phyloP scores from a whole-genome alignment of 2,113 vertebrate genomes.

The Bucco capensis region DNA sequence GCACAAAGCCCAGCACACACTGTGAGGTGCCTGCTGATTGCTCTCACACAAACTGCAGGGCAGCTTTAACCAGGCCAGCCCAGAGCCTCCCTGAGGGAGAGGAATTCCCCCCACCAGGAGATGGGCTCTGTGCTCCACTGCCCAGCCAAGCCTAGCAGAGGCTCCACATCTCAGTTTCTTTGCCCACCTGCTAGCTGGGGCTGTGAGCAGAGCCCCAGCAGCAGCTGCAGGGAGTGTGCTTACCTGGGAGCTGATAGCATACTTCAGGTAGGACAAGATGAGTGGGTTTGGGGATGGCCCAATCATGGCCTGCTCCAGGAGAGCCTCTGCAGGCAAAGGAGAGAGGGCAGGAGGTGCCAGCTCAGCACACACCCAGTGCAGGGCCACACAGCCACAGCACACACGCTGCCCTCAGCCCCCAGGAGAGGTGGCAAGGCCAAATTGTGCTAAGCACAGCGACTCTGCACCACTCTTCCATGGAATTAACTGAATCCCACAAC shows the following conservation, averaged over 20 bases:
- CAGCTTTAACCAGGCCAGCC: too few species aligned
- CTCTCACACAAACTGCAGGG: slow-evolving; percentile 33
- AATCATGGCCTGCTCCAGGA: slow-evolving; percentile 96
- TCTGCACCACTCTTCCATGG: not conserved
- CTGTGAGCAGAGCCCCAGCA: not conserved
- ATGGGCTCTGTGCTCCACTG: too few species aligned
- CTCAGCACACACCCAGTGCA: accelerated
- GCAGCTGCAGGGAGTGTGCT: not conserved
- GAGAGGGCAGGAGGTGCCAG: not conserved
- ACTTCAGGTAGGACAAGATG: slow-evolving; percentile 95
- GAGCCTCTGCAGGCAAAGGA: slow-evolving; percentile 80
- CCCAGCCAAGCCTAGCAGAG: not conserved
- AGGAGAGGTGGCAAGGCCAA: not conserved
- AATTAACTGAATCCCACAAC: not conserved
- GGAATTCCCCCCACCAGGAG: not conserved
- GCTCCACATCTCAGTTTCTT: accelerated
- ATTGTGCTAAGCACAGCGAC: accelerated
- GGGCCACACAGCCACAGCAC: not conserved
- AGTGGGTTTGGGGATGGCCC: slow-evolving; percentile 95
- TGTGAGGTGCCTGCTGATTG: slow-evolving; percentile 41
- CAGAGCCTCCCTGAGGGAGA: not conserved
- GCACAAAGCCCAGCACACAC: slow-evolving; percentile 59
- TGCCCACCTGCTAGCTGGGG: not conserved
- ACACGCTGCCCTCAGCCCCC: not conserved
- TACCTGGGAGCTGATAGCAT: slow-evolving; percentile 97